Evolutionary conservation across 2,797 vertebrate genomes (phyloP).

Genomic region (Morus bassanus): DNA sequence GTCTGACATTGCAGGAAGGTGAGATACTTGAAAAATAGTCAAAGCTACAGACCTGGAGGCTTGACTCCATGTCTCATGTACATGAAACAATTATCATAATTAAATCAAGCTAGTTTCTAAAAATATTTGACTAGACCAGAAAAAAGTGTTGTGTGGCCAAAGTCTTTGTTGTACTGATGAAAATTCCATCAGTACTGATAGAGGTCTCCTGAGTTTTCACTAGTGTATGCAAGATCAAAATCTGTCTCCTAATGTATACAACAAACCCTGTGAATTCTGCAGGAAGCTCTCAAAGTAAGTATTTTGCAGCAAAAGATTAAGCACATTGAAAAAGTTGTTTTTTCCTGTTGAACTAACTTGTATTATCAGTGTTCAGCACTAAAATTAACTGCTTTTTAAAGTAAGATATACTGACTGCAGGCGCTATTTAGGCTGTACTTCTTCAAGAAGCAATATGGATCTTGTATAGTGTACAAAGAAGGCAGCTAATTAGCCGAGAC

Average conservation of each 20-base stretch:
- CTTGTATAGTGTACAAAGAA: not conserved
- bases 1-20: conserved; percentile 82
- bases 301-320: not conserved
- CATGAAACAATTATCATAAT: not conserved
- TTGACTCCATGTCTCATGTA: not conserved
- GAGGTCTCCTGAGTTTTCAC: not conserved
- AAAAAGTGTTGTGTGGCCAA: not conserved
- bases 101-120: not conserved
- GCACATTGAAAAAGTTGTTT: not conserved
- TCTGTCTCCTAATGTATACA: not conserved
- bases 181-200: not conserved
- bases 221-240: not conserved
- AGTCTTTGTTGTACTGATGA: not conserved
- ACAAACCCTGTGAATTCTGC: not conserved
- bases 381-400: not conserved
- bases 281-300: not conserved
- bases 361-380: not conserved
- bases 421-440: not conserved
- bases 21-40: conserved; percentile 1
- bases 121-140: not conserved
- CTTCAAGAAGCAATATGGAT: not conserved
- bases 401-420: not conserved
- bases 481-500: not conserved
- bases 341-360: not conserved
- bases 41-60: not conserved